Conservation (phyloP, 2,888 invertebrate genomes). For the Stenchaetothrips biformis region DNA sequence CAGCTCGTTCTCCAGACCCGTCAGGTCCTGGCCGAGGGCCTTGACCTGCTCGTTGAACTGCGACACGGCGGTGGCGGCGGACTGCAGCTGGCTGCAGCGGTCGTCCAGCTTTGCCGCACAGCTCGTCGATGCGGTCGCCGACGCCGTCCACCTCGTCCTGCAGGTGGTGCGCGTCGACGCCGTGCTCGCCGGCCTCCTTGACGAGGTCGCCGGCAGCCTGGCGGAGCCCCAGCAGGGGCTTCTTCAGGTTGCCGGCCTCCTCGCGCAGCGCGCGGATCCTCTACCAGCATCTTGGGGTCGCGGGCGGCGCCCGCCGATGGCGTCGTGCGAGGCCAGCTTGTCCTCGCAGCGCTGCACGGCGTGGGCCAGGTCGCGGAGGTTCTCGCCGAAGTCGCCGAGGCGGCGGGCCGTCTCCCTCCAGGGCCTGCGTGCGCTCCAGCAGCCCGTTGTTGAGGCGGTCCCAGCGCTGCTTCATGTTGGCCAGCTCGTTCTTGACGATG, state of each 20-base stretch:
- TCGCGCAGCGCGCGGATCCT: conserved; percentile 71
- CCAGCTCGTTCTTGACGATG: conserved; percentile 74
- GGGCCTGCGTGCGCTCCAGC: conserved; percentile 66
- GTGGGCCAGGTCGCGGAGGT: conserved; percentile 76
- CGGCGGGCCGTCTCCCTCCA: conserved; percentile 79
- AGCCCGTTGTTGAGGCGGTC: conserved; percentile 83
- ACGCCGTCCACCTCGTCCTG: conserved; percentile 72
- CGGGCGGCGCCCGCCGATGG: conserved; percentile 66
- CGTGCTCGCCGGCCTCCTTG: conserved; percentile 68
- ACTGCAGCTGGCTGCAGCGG: conserved; percentile 72
- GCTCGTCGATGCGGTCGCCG: conserved; percentile 68
- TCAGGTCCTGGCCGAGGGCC: conserved; percentile 66
- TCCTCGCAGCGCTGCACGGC: conserved; percentile 85
- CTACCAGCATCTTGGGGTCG: conserved; percentile 78
- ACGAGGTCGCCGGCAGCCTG: conserved; percentile 72
- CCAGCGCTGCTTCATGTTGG: conserved; percentile 81
- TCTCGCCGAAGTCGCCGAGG: conserved; percentile 79
- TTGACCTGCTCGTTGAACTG: conserved; percentile 87
- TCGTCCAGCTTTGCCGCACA: conserved; percentile 73
- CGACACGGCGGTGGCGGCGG: conserved; percentile 78
- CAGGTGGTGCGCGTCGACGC: conserved; percentile 70
- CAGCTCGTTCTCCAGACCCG: conserved; percentile 74
- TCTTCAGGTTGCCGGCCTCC: conserved; percentile 71
- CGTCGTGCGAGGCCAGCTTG: conserved; percentile 68
- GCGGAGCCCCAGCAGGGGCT: conserved; percentile 62